Conservation (phyloP, 2,888 invertebrate genomes). For the Hoplodrina ambigua region DNA sequence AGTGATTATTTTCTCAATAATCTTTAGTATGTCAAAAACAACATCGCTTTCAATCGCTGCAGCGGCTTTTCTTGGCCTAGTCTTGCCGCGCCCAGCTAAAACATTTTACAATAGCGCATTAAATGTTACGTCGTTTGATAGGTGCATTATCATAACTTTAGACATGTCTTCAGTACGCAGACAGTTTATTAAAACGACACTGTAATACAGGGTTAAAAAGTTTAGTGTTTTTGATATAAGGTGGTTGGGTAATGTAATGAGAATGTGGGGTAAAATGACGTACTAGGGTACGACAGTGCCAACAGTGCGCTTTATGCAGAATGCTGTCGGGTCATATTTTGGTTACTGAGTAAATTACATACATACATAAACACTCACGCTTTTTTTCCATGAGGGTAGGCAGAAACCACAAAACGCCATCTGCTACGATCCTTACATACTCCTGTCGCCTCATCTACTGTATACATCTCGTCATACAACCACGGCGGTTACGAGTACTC, state of each 20-base stretch:
- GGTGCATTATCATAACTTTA: slow-evolving; percentile 78
- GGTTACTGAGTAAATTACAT: no score
- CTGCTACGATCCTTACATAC: no score
- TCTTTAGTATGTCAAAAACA: neutral
- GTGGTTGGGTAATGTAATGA: neutral
- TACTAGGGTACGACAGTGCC: no score
- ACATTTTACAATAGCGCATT: slow-evolving; percentile 79
- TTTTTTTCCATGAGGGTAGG: no score
- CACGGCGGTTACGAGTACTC: no score
- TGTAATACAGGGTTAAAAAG: slow-evolving; percentile 24
- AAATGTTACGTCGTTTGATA: slow-evolving; percentile 79
- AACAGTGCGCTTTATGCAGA: no score
- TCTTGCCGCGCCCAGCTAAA: slow-evolving; percentile 56
- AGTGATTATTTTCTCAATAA: neutral
- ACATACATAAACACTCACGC: no score
- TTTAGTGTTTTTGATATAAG: slow-evolving; percentile 23
- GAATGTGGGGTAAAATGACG: no score
- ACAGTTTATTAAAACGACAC: slow-evolving; percentile 65
- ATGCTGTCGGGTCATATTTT: no score
- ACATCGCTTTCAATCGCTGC: slow-evolving; percentile 27
- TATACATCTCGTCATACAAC: no score
- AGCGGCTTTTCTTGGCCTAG: slow-evolving; percentile 23
- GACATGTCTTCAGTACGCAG: slow-evolving; percentile 67
- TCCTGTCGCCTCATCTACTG: no score
- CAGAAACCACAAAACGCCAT: no score